Base-by-base conservation (phyloP, 2,113 vertebrate genomes). In the Gulo gulo region DNA sequence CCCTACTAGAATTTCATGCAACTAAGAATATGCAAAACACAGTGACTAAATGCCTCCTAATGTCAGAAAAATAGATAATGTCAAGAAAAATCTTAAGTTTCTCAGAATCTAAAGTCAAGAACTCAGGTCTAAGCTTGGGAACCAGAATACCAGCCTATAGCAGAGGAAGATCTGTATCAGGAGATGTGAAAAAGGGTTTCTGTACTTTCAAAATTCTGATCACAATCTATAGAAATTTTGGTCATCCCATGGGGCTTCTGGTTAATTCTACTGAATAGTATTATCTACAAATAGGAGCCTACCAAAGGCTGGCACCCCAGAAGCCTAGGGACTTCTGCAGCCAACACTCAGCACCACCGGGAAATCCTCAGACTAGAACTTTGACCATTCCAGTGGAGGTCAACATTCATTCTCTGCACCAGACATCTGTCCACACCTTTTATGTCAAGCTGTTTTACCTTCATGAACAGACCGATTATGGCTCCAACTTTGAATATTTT, bases 1-100 rank as follows among this genome's bases (percentile, higher is more conserved):
- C 7, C 14, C 34, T 14, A 63, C 39, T 63, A 84, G 12, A 90
- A 95, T 96, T 76, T 82, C 50, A 83, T 73, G 57, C 92, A 96
- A 93, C 83, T 95, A 89, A 94, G 21, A 87, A 94, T 55, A 79
- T 12, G 11, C 13, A 76, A 96, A 97, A 88, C n/a, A 83, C 26
- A 45, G 2, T 78, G 31, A 84, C 18, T 69, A 74, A 96, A 81
- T 39, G 67, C 59, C 69, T 81, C 42, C 36, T 91, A 4, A 15
- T 71, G 2, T 91, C 45, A 67, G 24, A 73, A 97, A 95, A 87
- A 61, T 16, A 61, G 3, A 3, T 8, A 65, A 79, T 11, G 47
- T 36, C 82, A 74, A 63, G 52, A 57, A 95, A 95, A 95, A 45
- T 29, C 59, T 78, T 67, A 20, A 4, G 12, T 69, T 84, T 78